Evolutionary conservation across 2,888 invertebrate species (phyloP).

Genomic region (Hybos culiciformis): DNA sequence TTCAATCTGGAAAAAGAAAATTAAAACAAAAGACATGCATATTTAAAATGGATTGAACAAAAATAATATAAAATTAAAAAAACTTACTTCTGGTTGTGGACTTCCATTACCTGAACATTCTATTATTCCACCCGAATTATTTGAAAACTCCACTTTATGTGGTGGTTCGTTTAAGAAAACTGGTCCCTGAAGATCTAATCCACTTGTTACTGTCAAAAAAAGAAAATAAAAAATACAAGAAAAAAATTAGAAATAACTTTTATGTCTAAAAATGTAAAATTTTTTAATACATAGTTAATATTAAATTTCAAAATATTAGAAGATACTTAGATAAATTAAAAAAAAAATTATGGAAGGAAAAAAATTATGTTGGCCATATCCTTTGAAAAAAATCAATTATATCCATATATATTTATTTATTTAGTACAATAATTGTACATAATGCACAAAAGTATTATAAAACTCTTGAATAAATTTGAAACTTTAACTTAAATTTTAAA

Average conservation of each 20-base stretch:
- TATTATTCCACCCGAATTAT: conserved; percentile 55
- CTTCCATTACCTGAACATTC: conserved; percentile 55
- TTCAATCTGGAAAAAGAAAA: conserved; percentile 43
- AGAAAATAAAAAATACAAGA: too few species aligned
- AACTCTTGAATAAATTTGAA: too few species aligned
- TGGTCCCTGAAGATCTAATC: conserved; percentile 54
- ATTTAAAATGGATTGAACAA: neutral
- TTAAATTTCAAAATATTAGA: neutral
- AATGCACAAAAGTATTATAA: too few species aligned
- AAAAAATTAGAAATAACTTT: conserved; percentile 12
- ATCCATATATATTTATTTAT: neutral
- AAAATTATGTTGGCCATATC: too few species aligned
- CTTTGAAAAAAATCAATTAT: too few species aligned
- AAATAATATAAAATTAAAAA: conserved; percentile 4
- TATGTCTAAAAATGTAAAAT: neutral
- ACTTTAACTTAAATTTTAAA: too few species aligned
- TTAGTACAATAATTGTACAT: too few species aligned
- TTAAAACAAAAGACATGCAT: neutral
- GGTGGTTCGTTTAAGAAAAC: conserved; percentile 55
- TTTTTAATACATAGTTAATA: neutral
- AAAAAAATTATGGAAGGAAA: too few species aligned
- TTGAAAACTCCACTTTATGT: conserved; percentile 62
- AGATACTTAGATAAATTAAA: neutral
- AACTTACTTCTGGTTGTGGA: conserved; percentile 50
- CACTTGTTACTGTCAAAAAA: conserved; percentile 26